A percentile compares a stretch with the other conserved stretches of the same genome.
These are phyloP conservation scores for Epinephelus fuscoguttatus DNA, from an alignment of 2,113 vertebrate species.

Conservation along the genomic window DNA sequence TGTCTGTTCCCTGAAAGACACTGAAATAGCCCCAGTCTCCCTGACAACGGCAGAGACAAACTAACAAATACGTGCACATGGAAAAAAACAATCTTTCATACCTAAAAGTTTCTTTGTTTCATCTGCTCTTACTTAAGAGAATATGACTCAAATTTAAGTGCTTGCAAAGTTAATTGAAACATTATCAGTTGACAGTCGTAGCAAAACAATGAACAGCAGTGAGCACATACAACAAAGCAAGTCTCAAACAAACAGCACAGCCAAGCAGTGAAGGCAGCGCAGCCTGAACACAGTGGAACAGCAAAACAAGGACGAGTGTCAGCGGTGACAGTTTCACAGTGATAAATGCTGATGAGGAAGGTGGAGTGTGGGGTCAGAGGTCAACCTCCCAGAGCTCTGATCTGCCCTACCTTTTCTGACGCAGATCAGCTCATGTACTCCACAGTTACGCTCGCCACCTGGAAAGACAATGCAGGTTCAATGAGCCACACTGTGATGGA, in stretches of 20 bases:
- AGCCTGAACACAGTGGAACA: not conserved
- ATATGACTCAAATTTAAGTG: not conserved
- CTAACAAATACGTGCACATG: not conserved
- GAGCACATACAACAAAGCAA: not conserved
- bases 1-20: not conserved
- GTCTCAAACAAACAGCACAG: not conserved
- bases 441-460: conserved; percentile 98
- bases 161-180: not conserved
- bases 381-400: conserved; percentile 50
- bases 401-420: conserved; percentile 94
- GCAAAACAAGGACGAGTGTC: not conserved
- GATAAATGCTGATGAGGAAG: conserved; percentile 16
- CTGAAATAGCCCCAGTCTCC: not conserved
- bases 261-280: not conserved
- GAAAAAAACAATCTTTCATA: not conserved
- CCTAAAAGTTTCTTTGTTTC: not conserved
- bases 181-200: not conserved
- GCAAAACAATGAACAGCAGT: not conserved
- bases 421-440: conserved; percentile 98
- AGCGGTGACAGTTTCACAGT: not conserved
- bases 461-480: conserved; percentile 82
- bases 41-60: not conserved
- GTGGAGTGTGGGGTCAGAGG: conserved; percentile 23
- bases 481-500: conserved; percentile 71
- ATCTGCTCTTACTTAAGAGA: not conserved